A percentile compares a stretch with the other conserved stretches of the same genome.
Evolutionary conservation across 2,113 vertebrate species (phyloP).

Genomic region (Gymnorhina tibicen): DNA sequence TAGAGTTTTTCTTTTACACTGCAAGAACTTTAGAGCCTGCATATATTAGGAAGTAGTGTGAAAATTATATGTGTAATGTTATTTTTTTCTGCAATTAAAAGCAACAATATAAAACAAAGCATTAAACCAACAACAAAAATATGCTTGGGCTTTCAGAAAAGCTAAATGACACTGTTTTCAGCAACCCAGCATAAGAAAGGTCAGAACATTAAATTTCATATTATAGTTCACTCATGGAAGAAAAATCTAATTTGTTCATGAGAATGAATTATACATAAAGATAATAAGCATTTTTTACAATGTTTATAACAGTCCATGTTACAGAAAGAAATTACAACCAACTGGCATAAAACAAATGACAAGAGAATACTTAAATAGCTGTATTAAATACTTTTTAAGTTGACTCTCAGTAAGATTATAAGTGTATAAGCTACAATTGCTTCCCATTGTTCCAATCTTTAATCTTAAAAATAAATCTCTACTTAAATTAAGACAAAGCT

Average conservation of each 20-base stretch:
- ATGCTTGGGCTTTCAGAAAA: conserved; percentile 19
- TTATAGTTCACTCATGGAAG: conserved; percentile 8
- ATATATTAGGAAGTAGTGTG: conserved; percentile 52
- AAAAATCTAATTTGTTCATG: conserved; percentile 32
- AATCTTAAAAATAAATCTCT: background rate
- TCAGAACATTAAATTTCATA: conserved; percentile 37
- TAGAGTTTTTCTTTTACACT: conserved; percentile 29
- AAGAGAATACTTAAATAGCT: background rate
- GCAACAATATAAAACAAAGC: conserved; percentile 23
- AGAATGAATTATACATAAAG: conserved; percentile 37
- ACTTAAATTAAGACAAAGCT: conserved; percentile 4
- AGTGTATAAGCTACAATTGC: background rate
- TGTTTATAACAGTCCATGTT: background rate
- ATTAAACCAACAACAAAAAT: conserved; percentile 29
- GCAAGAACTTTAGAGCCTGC: conserved; percentile 48
- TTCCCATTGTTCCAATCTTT: conserved; percentile 6
- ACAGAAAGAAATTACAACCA: conserved; percentile 37
- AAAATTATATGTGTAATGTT: conserved; percentile 50
- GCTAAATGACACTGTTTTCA: background rate
- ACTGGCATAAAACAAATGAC: conserved; percentile 3
- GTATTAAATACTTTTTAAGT: conserved; percentile 14
- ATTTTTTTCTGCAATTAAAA: conserved; percentile 50
- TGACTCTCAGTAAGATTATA: background rate
- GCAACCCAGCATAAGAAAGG: background rate
- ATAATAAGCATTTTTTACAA: conserved; percentile 28